phyloP scores from a whole-genome alignment of 2,113 vertebrate species.

The Prochilodus magdalenae region DNA sequence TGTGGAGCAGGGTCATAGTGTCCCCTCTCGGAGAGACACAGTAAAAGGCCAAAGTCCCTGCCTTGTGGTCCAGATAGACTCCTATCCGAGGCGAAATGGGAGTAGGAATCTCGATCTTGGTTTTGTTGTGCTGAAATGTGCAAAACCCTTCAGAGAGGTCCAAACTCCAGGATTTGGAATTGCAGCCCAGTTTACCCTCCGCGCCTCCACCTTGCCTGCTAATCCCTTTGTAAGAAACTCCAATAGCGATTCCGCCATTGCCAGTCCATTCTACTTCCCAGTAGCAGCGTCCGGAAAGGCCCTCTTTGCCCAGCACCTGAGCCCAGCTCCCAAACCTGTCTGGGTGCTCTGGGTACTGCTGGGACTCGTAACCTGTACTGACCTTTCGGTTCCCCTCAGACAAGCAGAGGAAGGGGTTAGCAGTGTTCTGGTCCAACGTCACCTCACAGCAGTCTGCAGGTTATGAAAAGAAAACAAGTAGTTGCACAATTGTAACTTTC shows the following conservation, averaged over 20 bases:
- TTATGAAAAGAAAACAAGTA: neutral
- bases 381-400: slow-evolving; percentile 57
- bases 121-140: slow-evolving; percentile 80
- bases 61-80: slow-evolving; percentile 76
- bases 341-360: slow-evolving; percentile 65
- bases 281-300: slow-evolving; percentile 79
- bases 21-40: slow-evolving; percentile 64
- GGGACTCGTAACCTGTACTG: slow-evolving; percentile 58
- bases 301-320: slow-evolving; percentile 78
- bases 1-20: slow-evolving; percentile 73
- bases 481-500: too few species aligned
- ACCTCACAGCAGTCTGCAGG: slow-evolving; percentile 69
- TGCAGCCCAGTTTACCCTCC: slow-evolving; percentile 79
- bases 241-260: slow-evolving; percentile 71
- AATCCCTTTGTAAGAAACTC: slow-evolving; percentile 78
- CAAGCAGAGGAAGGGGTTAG: slow-evolving; percentile 69
- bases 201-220: slow-evolving; percentile 71
- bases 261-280: slow-evolving; percentile 82
- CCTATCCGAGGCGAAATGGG: slow-evolving; percentile 71
- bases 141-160: slow-evolving; percentile 73
- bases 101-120: slow-evolving; percentile 62
- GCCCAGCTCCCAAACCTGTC: slow-evolving; percentile 75
- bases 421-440: slow-evolving; percentile 70
- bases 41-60: slow-evolving; percentile 77
- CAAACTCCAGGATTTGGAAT: slow-evolving; percentile 82